Percentiles rank a stretch among this genome's conserved stretches.
These are phyloP conservation scores for Orbicella faveolata DNA, from an alignment of 64 coral and sea anemone genomes.

Conservation along the genomic window DNA sequence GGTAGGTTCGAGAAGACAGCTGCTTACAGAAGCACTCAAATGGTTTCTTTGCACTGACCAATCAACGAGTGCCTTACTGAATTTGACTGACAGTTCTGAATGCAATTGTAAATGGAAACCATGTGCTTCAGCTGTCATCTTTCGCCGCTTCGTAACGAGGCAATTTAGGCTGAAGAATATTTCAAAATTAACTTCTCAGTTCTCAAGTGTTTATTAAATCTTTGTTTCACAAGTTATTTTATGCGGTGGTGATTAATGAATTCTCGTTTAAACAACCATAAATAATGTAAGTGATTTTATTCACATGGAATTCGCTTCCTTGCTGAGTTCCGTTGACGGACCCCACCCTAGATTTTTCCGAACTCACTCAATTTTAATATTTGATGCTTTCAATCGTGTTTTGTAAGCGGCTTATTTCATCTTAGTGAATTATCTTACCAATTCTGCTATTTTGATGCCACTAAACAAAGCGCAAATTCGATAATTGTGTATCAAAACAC, in stretches of 20 bases:
- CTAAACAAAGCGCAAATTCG: background rate
- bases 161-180: background rate
- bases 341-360: background rate
- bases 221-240: background rate
- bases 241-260: background rate
- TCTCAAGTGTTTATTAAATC: background rate
- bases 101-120: constrained; percentile 28
- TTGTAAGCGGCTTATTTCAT: background rate
- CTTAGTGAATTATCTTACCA: background rate
- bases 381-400: background rate
- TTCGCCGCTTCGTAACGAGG: background rate
- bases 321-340: background rate
- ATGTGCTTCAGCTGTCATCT: constrained; percentile 60
- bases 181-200: background rate
- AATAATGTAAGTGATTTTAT: background rate
- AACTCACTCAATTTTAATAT: background rate
- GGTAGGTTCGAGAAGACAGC: constrained; percentile 60
- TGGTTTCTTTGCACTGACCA: constrained; percentile 51
- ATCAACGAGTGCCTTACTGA: constrained; percentile 33
- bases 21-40: constrained; percentile 67
- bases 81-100: constrained; percentile 56
- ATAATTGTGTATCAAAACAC: background rate
- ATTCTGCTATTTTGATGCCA: background rate
- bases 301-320: background rate
- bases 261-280: background rate